phyloP scores from a whole-genome alignment of 2,797 vertebrate genomes.

The Myoxocephalus aenaeus region DNA sequence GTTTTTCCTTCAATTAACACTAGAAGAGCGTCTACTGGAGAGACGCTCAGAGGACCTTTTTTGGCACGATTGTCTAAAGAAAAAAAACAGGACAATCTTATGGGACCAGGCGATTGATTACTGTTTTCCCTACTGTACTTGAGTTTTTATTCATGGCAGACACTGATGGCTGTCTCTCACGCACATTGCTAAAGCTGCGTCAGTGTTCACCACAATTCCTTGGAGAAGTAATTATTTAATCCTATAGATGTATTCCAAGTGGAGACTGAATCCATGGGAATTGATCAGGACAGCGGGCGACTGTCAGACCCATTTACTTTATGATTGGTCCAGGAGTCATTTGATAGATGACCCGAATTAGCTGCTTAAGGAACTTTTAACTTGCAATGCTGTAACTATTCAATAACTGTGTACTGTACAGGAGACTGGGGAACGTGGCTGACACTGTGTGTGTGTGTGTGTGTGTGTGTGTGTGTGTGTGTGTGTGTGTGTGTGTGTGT shows the following conservation, averaged over 20 bases:
- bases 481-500: slow-evolving; percentile 24
- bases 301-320: slow-evolving; percentile 52
- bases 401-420: slow-evolving; percentile 67
- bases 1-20: slow-evolving; percentile 27
- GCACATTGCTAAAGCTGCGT: slow-evolving; percentile 23
- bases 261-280: slow-evolving; percentile 27
- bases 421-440: slow-evolving; percentile 46
- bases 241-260: slow-evolving; percentile 49
- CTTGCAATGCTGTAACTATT: slow-evolving; percentile 64
- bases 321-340: slow-evolving; percentile 31
- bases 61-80: slow-evolving; percentile 2
- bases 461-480: slow-evolving; percentile 36
- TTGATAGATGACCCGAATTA: slow-evolving; percentile 29
- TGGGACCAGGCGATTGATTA: slow-evolving; percentile 66
- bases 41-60: slow-evolving; percentile 39
- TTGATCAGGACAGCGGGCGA: slow-evolving; percentile 55
- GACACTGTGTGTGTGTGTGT: slow-evolving; percentile 43
- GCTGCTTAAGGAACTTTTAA: slow-evolving; percentile 43
- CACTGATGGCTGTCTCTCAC: slow-evolving; percentile 23
- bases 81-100: slow-evolving; percentile 47
- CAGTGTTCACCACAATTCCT: slow-evolving; percentile 42
- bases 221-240: slow-evolving; percentile 38
- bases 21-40: slow-evolving; percentile 27
- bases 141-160: slow-evolving; percentile 37
- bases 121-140: slow-evolving; percentile 41